These are phyloP conservation scores for Oryzias dopingdopingensis DNA, from an alignment of 2,797 vertebrate genomes.

Conservation along the genomic window DNA sequence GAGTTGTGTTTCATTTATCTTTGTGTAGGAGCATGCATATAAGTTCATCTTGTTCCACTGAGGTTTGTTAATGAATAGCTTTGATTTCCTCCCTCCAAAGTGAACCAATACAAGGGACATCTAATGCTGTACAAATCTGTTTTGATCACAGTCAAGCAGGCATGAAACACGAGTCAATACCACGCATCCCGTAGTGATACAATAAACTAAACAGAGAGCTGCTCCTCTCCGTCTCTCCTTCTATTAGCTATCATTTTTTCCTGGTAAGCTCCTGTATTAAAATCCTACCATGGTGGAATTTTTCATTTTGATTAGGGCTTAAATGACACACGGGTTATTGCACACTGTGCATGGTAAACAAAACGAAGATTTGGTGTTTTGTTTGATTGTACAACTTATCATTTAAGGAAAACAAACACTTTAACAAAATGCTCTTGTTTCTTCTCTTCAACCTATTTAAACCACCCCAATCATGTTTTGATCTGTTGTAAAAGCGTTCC, in stretches of 20 bases:
- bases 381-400: constrained; percentile 4
- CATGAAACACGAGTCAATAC: constrained; percentile 55
- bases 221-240: constrained; percentile 3
- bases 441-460: constrained; percentile 19
- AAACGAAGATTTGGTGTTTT: constrained; percentile 18
- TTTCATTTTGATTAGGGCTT: constrained; percentile 18
- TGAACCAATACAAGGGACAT: constrained; percentile 28
- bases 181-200: constrained; percentile 32
- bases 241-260: constrained; percentile 1
- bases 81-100: constrained; percentile 44
- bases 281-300: not conserved
- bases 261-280: not conserved
- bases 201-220: constrained; percentile 16
- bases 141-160: constrained; percentile 53
- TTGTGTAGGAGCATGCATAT: not conserved
- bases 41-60: constrained; percentile 30
- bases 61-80: constrained; percentile 41
- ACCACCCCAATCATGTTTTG: not conserved
- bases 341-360: not conserved
- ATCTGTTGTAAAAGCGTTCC: too few species aligned
- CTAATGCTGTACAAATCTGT: constrained; percentile 52
- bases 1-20: constrained; percentile 31
- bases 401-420: constrained; percentile 16
- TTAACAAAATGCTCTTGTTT: constrained; percentile 11
- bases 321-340: constrained; percentile 8